A percentile compares a stretch with the other conserved stretches of the same genome.
These are phyloP conservation scores for Syncerus caffer DNA, from an alignment of 2,797 vertebrate genomes.

Conservation along the genomic window DNA sequence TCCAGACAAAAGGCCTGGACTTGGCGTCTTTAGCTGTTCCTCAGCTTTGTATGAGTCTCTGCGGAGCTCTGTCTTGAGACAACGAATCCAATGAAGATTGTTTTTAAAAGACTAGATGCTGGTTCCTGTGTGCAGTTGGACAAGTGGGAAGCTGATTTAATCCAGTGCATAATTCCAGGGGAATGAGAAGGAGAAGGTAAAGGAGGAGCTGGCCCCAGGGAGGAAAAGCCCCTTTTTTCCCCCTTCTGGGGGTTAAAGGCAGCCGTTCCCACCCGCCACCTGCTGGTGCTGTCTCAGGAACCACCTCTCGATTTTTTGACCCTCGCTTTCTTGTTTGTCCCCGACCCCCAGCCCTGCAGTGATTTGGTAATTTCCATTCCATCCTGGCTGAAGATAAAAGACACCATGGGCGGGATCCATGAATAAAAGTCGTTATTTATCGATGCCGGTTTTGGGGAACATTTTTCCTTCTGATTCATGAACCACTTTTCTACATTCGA, in stretches of 20 bases:
- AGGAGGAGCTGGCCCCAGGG: neutral
- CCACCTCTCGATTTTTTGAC: slow-evolving; percentile 53
- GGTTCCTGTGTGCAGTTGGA: neutral
- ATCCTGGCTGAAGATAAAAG: slow-evolving; percentile 80
- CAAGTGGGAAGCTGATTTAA: neutral
- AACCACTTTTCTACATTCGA: slow-evolving; percentile 82
- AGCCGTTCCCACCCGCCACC: neutral
- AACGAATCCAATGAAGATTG: neutral
- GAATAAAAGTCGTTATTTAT: slow-evolving; percentile 85
- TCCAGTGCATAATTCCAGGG: neutral
- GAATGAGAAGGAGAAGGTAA: neutral
- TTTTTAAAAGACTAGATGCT: neutral
- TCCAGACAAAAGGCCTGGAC: neutral
- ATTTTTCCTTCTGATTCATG: slow-evolving; percentile 85
- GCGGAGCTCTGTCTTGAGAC: neutral
- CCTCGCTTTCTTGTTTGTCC: slow-evolving; percentile 63
- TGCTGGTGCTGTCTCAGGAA: slow-evolving; percentile 40
- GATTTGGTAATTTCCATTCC: slow-evolving; percentile 75
- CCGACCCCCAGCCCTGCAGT: slow-evolving; percentile 1
- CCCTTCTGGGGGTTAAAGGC: neutral
- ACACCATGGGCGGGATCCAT: slow-evolving; percentile 79
- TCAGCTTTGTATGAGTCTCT: neutral
- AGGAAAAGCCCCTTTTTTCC: fast-evolving
- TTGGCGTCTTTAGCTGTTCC: neutral
- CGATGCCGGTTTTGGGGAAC: slow-evolving; percentile 81